These are phyloP conservation scores for Cepaea nemoralis DNA, from an alignment of 1,140 invertebrate species.

Conservation along the genomic window DNA sequence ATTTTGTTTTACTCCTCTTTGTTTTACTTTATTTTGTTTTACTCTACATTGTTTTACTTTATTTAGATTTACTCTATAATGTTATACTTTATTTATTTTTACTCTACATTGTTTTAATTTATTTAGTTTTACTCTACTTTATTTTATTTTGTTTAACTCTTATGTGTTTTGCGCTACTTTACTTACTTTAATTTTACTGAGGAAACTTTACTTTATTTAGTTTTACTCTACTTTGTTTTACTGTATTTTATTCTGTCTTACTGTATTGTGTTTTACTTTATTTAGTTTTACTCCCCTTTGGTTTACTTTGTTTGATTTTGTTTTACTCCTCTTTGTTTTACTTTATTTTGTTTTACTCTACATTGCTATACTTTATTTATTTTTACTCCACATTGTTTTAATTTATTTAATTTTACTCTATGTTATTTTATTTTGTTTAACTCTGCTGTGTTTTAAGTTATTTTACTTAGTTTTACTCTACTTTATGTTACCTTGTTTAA, in stretches of 20 bases:
- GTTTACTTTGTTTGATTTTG: neutral
- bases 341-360: constrained; percentile 2
- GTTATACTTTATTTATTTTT: neutral
- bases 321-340: constrained; percentile 5
- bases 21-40: constrained; percentile 14
- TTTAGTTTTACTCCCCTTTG: neutral
- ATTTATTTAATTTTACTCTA: neutral
- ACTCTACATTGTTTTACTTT: constrained; percentile 8
- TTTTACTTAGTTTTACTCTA: too few relatives aligned
- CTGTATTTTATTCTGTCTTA: constrained; percentile 4
- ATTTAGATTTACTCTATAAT: neutral
- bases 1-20: constrained; percentile 5
- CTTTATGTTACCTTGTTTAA: neutral
- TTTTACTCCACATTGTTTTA: constrained; percentile 18
- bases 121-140: neutral
- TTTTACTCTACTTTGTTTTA: constrained; percentile 7
- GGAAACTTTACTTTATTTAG: constrained; percentile 17
- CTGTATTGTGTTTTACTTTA: constrained; percentile 1
- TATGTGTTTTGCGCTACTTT: constrained; percentile 9
- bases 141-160: neutral
- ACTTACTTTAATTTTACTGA: neutral
- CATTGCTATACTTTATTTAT: neutral
- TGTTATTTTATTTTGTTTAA: too few relatives aligned
- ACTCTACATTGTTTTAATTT: constrained; percentile 21
- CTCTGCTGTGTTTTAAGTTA: too few relatives aligned